phyloP scores from a whole-genome alignment of 2,113 vertebrate species.

The Melanocharis versteri region DNA sequence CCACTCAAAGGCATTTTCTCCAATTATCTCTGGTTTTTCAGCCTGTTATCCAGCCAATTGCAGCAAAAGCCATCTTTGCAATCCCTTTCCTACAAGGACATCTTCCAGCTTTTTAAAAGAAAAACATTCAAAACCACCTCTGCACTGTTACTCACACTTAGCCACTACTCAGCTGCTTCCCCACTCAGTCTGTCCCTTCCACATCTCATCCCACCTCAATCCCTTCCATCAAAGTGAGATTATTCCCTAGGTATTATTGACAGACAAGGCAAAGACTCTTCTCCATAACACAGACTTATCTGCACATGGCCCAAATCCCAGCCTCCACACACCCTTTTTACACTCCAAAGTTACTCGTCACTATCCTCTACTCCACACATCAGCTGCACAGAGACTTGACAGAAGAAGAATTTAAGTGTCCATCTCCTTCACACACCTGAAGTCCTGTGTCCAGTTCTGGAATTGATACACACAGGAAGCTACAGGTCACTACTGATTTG shows the following conservation, averaged over 20 bases:
- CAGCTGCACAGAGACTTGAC: neutral
- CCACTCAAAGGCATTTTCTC: neutral
- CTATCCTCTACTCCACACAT: neutral
- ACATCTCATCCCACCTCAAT: neutral
- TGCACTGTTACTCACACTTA: neutral
- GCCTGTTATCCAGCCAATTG: neutral
- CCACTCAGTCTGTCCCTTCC: neutral
- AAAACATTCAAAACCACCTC: neutral
- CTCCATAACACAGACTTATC: neutral
- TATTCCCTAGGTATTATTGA: neutral
- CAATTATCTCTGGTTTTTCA: neutral
- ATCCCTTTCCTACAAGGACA: neutral
- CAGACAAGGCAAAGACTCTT: neutral
- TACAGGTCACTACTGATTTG: neutral
- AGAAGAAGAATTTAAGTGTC: neutral
- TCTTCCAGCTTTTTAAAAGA: neutral
- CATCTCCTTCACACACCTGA: too few relatives aligned
- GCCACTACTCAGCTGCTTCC: neutral
- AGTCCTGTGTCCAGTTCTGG: too few relatives aligned
- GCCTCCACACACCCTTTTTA: neutral
- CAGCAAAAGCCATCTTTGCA: neutral
- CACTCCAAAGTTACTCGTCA: neutral
- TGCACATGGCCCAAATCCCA: neutral
- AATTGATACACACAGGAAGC: neutral
- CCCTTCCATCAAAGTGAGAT: neutral